phyloP scores from a whole-genome alignment of 1,140 invertebrate genomes.

The Achatina immaculata region DNA sequence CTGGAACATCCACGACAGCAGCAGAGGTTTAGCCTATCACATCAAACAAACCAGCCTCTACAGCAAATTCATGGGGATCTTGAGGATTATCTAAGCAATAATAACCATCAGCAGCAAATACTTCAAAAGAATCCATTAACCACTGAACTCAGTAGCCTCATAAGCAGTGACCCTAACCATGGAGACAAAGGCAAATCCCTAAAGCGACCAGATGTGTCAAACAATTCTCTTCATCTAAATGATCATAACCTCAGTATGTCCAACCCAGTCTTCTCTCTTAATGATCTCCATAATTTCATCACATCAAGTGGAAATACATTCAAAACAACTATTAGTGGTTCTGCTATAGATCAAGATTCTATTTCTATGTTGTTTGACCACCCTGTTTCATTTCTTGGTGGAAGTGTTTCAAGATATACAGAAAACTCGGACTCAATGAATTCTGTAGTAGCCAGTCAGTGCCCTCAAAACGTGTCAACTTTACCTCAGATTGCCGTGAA shows the following conservation, averaged over 20 bases:
- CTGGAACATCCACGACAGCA: background rate
- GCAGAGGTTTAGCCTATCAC: too few relatives aligned
- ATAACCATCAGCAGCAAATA: too few relatives aligned
- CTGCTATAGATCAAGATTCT: too few relatives aligned
- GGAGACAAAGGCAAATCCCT: too few relatives aligned
- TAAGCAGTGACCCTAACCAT: too few relatives aligned
- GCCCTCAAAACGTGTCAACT: background rate
- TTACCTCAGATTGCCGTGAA: background rate
- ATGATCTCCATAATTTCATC: background rate
- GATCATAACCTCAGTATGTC: background rate
- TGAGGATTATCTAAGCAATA: too few relatives aligned
- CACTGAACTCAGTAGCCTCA: too few relatives aligned
- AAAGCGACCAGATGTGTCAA: too few relatives aligned
- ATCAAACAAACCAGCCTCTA: background rate
- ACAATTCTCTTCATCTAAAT: too few relatives aligned
- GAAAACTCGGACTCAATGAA: background rate
- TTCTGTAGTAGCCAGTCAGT: background rate
- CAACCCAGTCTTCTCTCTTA: background rate
- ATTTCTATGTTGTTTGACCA: background rate
- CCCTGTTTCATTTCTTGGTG: background rate
- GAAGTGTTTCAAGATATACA: background rate
- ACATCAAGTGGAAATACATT: background rate
- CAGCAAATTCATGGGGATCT: too few relatives aligned
- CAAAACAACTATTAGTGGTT: background rate
- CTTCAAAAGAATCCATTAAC: too few relatives aligned